Conservation (phyloP, 2,113 vertebrate genomes). For the Corythornis cristatus region DNA sequence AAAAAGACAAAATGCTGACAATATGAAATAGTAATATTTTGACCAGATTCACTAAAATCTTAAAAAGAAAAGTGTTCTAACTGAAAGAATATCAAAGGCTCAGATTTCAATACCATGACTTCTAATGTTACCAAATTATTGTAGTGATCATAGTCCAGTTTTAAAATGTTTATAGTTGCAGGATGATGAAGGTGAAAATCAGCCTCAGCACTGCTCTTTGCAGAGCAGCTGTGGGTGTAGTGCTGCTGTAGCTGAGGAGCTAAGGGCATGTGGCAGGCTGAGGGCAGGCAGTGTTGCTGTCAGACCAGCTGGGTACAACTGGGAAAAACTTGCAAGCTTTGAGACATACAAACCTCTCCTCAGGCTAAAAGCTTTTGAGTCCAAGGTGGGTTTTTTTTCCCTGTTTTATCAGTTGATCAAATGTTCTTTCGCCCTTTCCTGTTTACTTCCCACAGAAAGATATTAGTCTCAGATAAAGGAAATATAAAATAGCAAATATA, state of each 20-base stretch:
- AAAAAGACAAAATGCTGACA: not conserved
- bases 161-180: not conserved
- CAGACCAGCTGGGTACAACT: not conserved
- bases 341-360: not conserved
- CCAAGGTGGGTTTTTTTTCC: not conserved
- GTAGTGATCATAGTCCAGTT: not conserved
- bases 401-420: not conserved
- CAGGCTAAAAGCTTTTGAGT: slow-evolving; percentile 5
- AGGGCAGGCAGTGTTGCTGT: not conserved
- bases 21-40: not conserved
- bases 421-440: slow-evolving; percentile 17
- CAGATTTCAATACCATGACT: not conserved
- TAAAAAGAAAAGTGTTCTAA: not conserved
- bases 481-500: not conserved
- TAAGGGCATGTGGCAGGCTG: not conserved
- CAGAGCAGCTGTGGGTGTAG: fast-evolving
- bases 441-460: not conserved
- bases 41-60: not conserved
- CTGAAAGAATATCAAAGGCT: not conserved
- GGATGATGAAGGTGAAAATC: not conserved
- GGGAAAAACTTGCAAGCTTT: not conserved
- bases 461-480: slow-evolving; percentile 9
- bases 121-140: not conserved
- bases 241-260: not conserved
- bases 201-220: not conserved